These are phyloP conservation scores for Heteromurus nitidus DNA, from an alignment of 2,888 invertebrate genomes.

Conservation along the genomic window DNA sequence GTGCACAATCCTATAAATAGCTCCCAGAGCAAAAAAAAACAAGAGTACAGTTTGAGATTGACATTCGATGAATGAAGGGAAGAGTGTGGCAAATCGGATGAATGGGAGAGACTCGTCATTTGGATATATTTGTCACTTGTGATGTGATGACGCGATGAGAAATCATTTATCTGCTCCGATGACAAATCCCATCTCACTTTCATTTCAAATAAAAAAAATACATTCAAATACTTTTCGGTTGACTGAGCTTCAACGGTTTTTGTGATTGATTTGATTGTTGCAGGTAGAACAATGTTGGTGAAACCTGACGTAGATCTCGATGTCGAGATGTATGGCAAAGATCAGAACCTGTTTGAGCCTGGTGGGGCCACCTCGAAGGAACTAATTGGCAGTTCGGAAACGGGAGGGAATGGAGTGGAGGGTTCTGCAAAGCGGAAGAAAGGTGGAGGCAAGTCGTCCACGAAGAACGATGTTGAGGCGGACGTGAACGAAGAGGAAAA, in stretches of 20 bases:
- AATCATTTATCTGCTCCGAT: not conserved
- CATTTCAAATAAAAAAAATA: not conserved
- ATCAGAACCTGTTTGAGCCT: conserved; percentile 38
- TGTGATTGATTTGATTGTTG: too few relatives aligned
- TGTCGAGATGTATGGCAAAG: conserved; percentile 59
- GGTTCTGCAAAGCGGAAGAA: conserved; percentile 8
- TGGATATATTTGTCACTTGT: conserved; percentile 1
- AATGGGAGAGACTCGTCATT: not conserved
- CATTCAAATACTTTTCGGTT: not conserved
- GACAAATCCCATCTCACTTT: not conserved
- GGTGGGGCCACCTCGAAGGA: conserved; percentile 41
- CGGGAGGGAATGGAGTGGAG: not conserved
- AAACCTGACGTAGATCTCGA: conserved; percentile 68
- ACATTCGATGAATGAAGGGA: not conserved
- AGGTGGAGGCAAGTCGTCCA: conserved; percentile 34
- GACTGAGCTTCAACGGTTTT: not conserved
- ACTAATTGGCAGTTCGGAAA: conserved; percentile 39
- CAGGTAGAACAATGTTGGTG: conserved; percentile 68
- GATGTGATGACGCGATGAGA: not conserved
- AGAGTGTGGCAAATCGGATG: conserved; percentile 9
- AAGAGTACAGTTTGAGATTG: not conserved
- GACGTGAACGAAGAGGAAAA: conserved; percentile 56
- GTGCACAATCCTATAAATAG: not conserved
- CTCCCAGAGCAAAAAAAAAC: not conserved
- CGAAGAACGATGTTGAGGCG: conserved; percentile 54